Evolutionary conservation across 1,140 invertebrate species (phyloP).

Genomic region (Lepidurus packardi): DNA sequence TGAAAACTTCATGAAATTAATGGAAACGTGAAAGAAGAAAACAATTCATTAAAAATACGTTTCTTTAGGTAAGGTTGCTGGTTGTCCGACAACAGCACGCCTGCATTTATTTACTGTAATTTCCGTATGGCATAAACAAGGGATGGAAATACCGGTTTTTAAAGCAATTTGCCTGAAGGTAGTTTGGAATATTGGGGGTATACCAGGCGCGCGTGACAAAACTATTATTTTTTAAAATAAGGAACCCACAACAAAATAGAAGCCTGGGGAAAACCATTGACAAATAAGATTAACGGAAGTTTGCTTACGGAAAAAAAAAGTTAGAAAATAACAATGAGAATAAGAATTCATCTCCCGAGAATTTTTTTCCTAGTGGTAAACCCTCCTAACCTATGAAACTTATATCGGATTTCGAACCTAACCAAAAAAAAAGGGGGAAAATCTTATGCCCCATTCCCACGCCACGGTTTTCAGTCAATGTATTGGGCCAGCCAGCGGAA

Average conservation of each 20-base stretch:
- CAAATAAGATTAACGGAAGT: background rate
- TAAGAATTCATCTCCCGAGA: background rate
- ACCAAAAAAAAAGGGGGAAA: background rate
- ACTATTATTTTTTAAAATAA: background rate
- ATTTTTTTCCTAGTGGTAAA: background rate
- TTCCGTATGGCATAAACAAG: slow-evolving; percentile 4
- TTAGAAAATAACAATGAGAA: background rate
- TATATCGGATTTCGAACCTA: background rate
- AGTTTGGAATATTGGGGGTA: background rate
- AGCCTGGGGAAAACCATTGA: background rate
- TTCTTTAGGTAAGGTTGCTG: background rate
- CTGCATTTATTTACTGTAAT: slow-evolving; percentile 1
- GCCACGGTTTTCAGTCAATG: slow-evolving; percentile 66
- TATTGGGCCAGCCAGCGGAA: slow-evolving; percentile 99
- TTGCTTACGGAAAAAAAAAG: background rate
- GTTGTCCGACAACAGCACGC: background rate
- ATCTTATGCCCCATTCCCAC: slow-evolving; percentile 2
- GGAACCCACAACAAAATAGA: slow-evolving; percentile 3
- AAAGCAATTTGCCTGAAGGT: background rate
- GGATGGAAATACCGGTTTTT: background rate
- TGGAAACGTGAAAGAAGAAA: background rate
- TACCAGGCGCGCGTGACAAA: slow-evolving; percentile 6
- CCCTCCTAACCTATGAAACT: background rate
- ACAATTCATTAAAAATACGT: background rate
- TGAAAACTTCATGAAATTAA: too few relatives aligned